These are phyloP conservation scores for Sceliomorpha sp. DNA, from an alignment of 2,888 invertebrate species.

Conservation along the genomic window DNA sequence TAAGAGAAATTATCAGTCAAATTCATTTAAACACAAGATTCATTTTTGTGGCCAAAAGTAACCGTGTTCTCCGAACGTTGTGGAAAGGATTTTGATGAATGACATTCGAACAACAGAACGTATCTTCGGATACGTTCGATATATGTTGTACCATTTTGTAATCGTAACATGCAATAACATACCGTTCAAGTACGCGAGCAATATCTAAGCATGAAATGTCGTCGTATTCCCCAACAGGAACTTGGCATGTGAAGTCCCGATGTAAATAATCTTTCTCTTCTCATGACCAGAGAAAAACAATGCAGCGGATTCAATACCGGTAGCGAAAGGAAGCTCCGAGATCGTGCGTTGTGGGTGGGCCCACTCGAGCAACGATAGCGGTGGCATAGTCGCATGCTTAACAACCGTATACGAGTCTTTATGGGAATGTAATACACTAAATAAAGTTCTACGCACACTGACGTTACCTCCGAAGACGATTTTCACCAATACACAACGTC, in stretches of 20 bases:
- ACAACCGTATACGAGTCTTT: slow-evolving; percentile 65
- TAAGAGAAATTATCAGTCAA: no score
- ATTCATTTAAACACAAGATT: no score
- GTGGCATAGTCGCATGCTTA: slow-evolving; percentile 64
- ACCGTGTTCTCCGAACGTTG: no score
- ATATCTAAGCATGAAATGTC: slow-evolving; percentile 5
- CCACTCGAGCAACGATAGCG: slow-evolving; percentile 66
- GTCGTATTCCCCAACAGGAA: slow-evolving; percentile 6
- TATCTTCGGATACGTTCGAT: no score
- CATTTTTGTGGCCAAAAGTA: no score
- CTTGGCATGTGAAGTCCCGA: slow-evolving; percentile 54
- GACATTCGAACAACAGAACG: no score
- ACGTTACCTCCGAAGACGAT: slow-evolving; percentile 35
- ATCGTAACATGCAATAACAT: neutral
- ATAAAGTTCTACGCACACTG: slow-evolving; percentile 70
- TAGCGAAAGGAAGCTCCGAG: slow-evolving; percentile 71
- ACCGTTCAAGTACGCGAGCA: slow-evolving; percentile 2
- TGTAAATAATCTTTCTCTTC: slow-evolving; percentile 76
- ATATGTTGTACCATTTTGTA: no score
- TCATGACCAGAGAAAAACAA: slow-evolving; percentile 78
- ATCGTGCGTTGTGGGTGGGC: slow-evolving; percentile 80
- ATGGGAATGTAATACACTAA: slow-evolving; percentile 74
- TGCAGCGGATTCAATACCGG: slow-evolving; percentile 80
- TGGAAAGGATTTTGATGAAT: no score
- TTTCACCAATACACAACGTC: slow-evolving; percentile 46